Evolutionary conservation across 2,797 vertebrate species (phyloP).

Genomic region (Epinephelus malabaricus): DNA sequence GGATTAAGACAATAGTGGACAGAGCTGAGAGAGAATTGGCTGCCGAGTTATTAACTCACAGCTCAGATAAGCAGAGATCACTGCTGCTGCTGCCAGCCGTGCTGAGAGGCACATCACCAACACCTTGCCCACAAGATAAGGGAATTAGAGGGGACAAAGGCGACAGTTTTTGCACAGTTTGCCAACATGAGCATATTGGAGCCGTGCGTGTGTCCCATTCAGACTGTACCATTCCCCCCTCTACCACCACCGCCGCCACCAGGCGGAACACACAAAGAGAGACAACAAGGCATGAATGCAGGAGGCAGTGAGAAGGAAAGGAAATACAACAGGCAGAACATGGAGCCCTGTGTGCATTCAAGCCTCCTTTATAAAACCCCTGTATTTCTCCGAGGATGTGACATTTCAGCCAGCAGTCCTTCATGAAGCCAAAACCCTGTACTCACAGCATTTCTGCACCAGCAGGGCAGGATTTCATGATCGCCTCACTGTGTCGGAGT

Average conservation of each 20-base stretch:
- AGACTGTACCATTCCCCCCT: background rate
- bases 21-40: conserved; percentile 51
- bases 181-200: conserved; percentile 44
- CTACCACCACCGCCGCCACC: conserved; percentile 1
- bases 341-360: background rate
- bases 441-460: conserved; percentile 20
- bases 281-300: conserved; percentile 13
- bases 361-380: conserved; percentile 26
- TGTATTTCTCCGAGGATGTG: conserved; percentile 41
- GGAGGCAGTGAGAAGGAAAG: conserved; percentile 12
- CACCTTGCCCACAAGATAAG: conserved; percentile 71
- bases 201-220: conserved; percentile 30
- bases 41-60: conserved; percentile 59
- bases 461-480: conserved; percentile 15
- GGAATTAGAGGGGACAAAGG: conserved; percentile 61
- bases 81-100: conserved; percentile 48
- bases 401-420: conserved; percentile 38
- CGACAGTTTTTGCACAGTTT: conserved; percentile 33
- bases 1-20: conserved; percentile 64
- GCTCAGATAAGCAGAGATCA: conserved; percentile 68
- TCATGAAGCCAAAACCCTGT: conserved; percentile 9
- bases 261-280: conserved; percentile 20
- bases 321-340: conserved; percentile 21
- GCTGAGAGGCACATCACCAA: conserved; percentile 53
- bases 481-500: conserved; percentile 19